A percentile compares a stretch with the other conserved stretches of the same genome.
These are phyloP conservation scores for Heliconius cydno DNA, from an alignment of 2,888 invertebrate species.

Conservation along the genomic window DNA sequence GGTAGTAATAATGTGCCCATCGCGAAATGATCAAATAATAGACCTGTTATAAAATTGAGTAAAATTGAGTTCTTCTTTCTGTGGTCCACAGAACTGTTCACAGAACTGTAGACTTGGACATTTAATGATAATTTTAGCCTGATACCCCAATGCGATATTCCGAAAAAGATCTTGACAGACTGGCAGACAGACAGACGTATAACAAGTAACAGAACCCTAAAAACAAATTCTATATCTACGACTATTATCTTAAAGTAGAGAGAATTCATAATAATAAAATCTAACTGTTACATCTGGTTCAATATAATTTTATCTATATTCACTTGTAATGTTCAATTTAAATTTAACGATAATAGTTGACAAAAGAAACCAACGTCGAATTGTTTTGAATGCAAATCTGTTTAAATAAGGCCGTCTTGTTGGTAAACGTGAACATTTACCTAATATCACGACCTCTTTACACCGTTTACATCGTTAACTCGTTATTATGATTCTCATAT, in stretches of 20 bases:
- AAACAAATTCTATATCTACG: neutral
- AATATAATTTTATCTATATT: neutral
- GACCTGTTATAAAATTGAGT: too few relatives aligned
- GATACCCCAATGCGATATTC: too few relatives aligned
- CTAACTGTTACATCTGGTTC: neutral
- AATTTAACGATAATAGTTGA: neutral
- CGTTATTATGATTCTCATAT: conserved; percentile 5
- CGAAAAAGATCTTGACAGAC: too few relatives aligned
- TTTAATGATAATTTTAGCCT: too few relatives aligned
- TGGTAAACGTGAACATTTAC: neutral
- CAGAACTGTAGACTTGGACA: too few relatives aligned
- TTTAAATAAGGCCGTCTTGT: neutral
- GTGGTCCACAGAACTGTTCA: too few relatives aligned
- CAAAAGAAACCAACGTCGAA: neutral
- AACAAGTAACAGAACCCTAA: too few relatives aligned
- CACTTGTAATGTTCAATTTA: conserved; percentile 6
- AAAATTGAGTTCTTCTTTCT: too few relatives aligned
- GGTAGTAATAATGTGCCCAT: too few relatives aligned
- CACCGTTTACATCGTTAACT: neutral
- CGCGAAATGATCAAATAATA: too few relatives aligned
- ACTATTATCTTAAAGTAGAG: too few relatives aligned
- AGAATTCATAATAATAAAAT: neutral
- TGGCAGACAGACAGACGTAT: too few relatives aligned
- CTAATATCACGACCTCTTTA: neutral
- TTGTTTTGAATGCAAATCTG: conserved; percentile 7